Evolutionary conservation across 2,113 vertebrate genomes (phyloP).

Genomic region (Platichthys stellatus): DNA sequence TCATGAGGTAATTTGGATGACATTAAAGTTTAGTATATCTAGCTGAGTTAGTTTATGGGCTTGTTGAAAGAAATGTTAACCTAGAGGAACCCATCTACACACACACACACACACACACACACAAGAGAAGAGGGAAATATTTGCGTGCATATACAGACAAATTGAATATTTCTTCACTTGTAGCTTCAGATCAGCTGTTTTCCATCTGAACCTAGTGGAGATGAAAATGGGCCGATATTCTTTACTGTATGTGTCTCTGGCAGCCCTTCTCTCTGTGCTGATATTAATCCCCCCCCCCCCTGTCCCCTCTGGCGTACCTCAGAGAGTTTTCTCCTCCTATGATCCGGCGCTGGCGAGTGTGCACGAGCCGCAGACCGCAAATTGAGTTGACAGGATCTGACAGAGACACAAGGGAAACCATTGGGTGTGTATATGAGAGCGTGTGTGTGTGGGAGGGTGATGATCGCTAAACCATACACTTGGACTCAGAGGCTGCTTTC

Average conservation of each 20-base stretch:
- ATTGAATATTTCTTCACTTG: not conserved
- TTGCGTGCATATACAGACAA: not conserved
- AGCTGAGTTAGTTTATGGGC: not conserved
- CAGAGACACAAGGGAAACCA: constrained; percentile 63
- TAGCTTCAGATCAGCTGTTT: constrained; percentile 33
- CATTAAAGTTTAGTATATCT: not conserved
- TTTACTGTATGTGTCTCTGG: constrained; percentile 29
- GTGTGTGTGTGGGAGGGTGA: constrained; percentile 15
- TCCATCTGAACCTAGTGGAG: constrained; percentile 6
- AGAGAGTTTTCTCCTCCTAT: constrained; percentile 96
- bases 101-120: not conserved
- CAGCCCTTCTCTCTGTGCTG: constrained; percentile 13
- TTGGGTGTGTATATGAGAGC: constrained; percentile 37
- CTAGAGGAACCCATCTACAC: not conserved
- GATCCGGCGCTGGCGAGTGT: constrained; percentile 93
- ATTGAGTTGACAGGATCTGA: constrained; percentile 85
- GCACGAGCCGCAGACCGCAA: constrained; percentile 90
- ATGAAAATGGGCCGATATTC: constrained; percentile 34
- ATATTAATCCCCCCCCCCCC: constrained; percentile 36
- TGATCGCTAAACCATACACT: constrained; percentile 64
- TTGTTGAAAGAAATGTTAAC: not conserved
- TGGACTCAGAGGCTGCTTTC: constrained; percentile 33
- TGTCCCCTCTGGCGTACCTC: constrained; percentile 83
- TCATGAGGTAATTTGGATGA: not conserved
- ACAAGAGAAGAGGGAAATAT: not conserved